phyloP scores from a whole-genome alignment of 2,888 invertebrate genomes.

The Melieria omissa region DNA sequence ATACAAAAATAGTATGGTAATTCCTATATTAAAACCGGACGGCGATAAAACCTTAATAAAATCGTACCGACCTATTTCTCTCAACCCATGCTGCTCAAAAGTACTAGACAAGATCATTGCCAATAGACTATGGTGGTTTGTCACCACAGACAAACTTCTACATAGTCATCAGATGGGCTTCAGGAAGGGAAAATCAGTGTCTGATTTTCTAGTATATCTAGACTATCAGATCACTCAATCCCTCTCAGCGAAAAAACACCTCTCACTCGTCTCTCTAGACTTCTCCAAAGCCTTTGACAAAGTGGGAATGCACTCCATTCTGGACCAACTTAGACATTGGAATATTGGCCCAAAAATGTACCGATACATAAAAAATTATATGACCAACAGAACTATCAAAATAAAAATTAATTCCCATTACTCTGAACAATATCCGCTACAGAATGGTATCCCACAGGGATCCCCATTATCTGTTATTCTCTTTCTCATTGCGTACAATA shows the following conservation, averaged over 20 bases:
- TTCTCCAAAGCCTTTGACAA: conserved; percentile 1
- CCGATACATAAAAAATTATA: too few relatives aligned
- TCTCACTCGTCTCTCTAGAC: neutral
- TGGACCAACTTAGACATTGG: neutral
- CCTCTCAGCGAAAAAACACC: neutral
- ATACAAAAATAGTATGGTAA: conserved; percentile 36
- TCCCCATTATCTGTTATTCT: too few relatives aligned
- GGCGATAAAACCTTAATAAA: conserved; percentile 35
- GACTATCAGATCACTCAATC: conserved; percentile 9
- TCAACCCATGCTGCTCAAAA: conserved; percentile 41
- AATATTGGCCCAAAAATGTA: too few relatives aligned
- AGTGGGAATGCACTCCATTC: neutral
- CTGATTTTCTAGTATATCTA: too few relatives aligned
- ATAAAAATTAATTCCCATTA: too few relatives aligned
- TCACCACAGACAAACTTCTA: too few relatives aligned
- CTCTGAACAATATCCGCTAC: too few relatives aligned
- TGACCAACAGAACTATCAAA: too few relatives aligned
- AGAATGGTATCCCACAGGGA: too few relatives aligned
- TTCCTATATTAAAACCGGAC: conserved; percentile 38
- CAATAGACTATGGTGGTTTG: conserved; percentile 38
- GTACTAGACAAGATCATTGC: conserved; percentile 39
- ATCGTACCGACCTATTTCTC: conserved; percentile 43
- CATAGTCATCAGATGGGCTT: conserved; percentile 17
- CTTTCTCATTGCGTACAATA: too few relatives aligned
- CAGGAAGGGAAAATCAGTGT: neutral